Percentiles rank a stretch among this genome's conserved stretches.
phyloP scores from a whole-genome alignment of 2,797 vertebrate species.

The Bufotes viridis region DNA sequence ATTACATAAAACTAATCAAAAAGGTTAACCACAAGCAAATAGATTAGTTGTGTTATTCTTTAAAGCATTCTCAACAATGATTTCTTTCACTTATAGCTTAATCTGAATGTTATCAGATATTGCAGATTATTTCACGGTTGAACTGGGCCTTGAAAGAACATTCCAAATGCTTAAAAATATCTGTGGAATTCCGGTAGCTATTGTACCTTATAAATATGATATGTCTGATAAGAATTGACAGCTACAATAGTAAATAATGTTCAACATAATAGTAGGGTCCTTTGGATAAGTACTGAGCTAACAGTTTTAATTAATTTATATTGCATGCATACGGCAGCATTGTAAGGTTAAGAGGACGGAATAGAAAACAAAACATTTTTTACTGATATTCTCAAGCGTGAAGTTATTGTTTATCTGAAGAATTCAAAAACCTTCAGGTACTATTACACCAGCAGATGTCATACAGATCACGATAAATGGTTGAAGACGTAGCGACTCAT shows the following conservation, averaged over 20 bases:
- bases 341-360: constrained; percentile 43
- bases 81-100: constrained; percentile 25
- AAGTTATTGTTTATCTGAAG: constrained; percentile 22
- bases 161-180: constrained; percentile 60
- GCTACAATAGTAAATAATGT: constrained; percentile 61
- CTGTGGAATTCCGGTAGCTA: constrained; percentile 51
- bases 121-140: constrained; percentile 58
- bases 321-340: constrained; percentile 25
- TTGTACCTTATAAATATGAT: constrained; percentile 61
- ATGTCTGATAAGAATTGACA: constrained; percentile 60
- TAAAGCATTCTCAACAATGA: constrained; percentile 48
- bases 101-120: constrained; percentile 59
- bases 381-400: constrained; percentile 13
- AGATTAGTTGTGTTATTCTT: constrained; percentile 16
- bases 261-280: constrained; percentile 38
- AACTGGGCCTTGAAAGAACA: constrained; percentile 55
- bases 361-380: constrained; percentile 41
- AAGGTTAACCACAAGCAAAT: constrained; percentile 40
- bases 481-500: too few relatives aligned
- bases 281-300: constrained; percentile 42
- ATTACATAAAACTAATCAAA: constrained; percentile 31
- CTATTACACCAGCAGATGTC: too few relatives aligned
- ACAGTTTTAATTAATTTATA: constrained; percentile 44
- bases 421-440: not conserved
- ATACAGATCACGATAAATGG: too few relatives aligned